These are phyloP conservation scores for Drosophila sordidula DNA, from an alignment of 2,888 invertebrate species.

Conservation along the genomic window DNA sequence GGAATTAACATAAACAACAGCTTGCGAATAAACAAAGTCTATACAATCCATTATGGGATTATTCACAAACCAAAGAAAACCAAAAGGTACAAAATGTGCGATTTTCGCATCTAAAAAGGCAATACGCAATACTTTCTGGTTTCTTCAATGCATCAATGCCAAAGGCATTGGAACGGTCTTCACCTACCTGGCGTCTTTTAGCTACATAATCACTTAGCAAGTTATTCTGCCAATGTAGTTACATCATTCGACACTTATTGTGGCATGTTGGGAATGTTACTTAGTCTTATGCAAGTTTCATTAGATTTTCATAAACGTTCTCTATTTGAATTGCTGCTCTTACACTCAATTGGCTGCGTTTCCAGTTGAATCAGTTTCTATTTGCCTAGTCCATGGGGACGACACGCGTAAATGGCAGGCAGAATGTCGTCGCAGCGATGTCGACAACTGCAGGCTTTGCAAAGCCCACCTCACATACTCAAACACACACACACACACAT, in stretches of 20 bases:
- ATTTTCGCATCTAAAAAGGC: neutral
- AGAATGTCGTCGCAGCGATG: conserved; percentile 19
- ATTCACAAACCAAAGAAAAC: neutral
- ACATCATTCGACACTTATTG: conserved; percentile 1
- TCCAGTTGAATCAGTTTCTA: conserved; percentile 69
- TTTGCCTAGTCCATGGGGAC: conserved; percentile 46
- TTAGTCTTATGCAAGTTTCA: conserved; percentile 20
- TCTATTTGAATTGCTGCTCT: conserved; percentile 52
- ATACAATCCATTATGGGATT: too few relatives aligned
- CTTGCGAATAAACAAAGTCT: too few relatives aligned
- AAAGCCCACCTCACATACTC: neutral
- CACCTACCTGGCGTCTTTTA: neutral
- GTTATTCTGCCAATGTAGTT: neutral
- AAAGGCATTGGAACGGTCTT: neutral
- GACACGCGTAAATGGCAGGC: conserved; percentile 33
- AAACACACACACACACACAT: conserved; percentile 4
- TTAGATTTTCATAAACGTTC: conserved; percentile 52
- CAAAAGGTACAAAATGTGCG: neutral
- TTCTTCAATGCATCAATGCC: neutral
- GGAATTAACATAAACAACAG: too few relatives aligned
- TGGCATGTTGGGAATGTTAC: neutral
- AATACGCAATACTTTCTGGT: neutral
- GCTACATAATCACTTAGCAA: neutral
- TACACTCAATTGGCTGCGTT: conserved; percentile 70
- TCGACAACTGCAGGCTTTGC: conserved; percentile 43